These are phyloP conservation scores for Pomacea canaliculata DNA, from an alignment of 2,888 invertebrate species.

Conservation along the genomic window DNA sequence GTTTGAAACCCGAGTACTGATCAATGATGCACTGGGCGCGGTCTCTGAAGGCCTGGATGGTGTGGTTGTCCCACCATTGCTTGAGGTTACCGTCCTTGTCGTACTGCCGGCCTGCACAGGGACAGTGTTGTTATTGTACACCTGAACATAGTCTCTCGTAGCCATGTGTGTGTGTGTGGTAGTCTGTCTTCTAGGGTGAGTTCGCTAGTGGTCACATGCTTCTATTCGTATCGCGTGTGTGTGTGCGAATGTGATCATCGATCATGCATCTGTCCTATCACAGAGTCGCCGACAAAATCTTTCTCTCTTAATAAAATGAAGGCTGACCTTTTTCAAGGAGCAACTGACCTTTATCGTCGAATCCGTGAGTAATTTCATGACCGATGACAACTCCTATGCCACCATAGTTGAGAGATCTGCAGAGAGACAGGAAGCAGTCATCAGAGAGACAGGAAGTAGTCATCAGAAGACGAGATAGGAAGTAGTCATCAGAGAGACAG, in stretches of 20 bases:
- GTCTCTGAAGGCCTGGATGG: slow-evolving; percentile 87
- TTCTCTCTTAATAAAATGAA: too few relatives aligned
- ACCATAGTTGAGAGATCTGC: slow-evolving; percentile 89
- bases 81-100: slow-evolving; percentile 95
- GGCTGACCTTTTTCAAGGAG: too few relatives aligned
- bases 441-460: too few relatives aligned
- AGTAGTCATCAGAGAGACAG: not conserved
- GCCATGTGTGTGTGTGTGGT: not conserved
- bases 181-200: not conserved
- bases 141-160: not conserved
- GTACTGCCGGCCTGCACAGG: slow-evolving; percentile 83
- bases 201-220: not conserved
- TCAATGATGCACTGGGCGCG: slow-evolving; percentile 89
- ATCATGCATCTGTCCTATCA: too few relatives aligned
- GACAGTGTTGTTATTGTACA: not conserved
- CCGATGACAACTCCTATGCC: slow-evolving; percentile 99
- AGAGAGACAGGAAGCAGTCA: not conserved
- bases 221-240: not conserved
- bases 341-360: slow-evolving; percentile 75
- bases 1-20: slow-evolving; percentile 86
- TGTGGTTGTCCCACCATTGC: slow-evolving; percentile 97
- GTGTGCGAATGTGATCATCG: not conserved
- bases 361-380: slow-evolving; percentile 95
- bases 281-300: too few relatives aligned
- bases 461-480: too few relatives aligned